phyloP scores from a whole-genome alignment of 2,797 vertebrate species.

The Eutrigla gurnardus region DNA sequence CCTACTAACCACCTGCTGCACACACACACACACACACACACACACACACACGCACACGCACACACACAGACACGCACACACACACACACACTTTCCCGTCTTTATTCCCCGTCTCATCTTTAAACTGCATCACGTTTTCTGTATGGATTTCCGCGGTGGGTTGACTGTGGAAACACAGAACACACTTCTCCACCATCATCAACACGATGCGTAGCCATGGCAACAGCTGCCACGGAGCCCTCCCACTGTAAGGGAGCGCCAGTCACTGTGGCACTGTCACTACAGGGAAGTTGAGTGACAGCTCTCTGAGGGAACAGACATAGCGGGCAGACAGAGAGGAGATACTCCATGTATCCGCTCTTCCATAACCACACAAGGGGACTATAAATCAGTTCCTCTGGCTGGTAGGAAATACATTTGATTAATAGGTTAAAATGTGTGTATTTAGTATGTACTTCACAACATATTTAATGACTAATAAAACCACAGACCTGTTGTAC shows the following conservation, averaged over 20 bases:
- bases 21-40: neutral
- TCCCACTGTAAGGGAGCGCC: conserved; percentile 49
- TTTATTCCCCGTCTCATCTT: neutral
- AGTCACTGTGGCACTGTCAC: conserved; percentile 48
- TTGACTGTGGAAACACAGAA: conserved; percentile 41
- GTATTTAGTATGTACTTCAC: neutral
- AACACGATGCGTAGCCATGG: conserved; percentile 69
- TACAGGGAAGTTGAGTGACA: conserved; percentile 50
- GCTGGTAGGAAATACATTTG: too few species aligned
- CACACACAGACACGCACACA: neutral
- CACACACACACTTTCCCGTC: conserved; percentile 7
- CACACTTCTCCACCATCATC: conserved; percentile 50
- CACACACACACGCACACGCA: conserved; percentile 2
- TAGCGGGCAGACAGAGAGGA: conserved; percentile 22
- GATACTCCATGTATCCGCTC: neutral
- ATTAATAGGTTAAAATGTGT: neutral
- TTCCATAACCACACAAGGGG: neutral
- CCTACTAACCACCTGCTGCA: conserved; percentile 49
- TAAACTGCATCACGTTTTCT: conserved; percentile 3
- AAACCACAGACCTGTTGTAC: neutral
- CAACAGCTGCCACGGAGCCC: conserved; percentile 70
- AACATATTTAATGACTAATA: neutral
- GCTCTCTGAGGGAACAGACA: conserved; percentile 29
- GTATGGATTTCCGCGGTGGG: conserved; percentile 24
- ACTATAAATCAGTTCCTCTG: neutral